phyloP scores from a whole-genome alignment of 1,140 invertebrate species.

The Rhagoletis pomonella region DNA sequence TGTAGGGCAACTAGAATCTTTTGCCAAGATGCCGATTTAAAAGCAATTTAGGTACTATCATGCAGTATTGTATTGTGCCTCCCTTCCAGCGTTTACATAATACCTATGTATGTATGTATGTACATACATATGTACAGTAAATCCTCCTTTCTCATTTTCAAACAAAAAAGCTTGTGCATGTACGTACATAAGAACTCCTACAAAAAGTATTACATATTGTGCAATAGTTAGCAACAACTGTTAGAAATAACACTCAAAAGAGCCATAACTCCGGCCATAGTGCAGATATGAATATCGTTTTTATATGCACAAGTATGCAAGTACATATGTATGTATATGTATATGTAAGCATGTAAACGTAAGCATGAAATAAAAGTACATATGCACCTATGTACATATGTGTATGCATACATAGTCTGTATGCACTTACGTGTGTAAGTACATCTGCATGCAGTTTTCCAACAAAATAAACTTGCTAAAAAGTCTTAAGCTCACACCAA shows the following conservation, averaged over 20 bases:
- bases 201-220: constrained; percentile 36
- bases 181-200: constrained; percentile 38
- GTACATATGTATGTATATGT: background rate
- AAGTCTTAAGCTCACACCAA: constrained; percentile 44
- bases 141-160: constrained; percentile 1
- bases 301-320: background rate
- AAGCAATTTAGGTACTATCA: too few species aligned
- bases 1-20: too few species aligned
- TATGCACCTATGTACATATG: constrained; percentile 7
- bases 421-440: background rate
- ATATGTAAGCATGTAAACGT: background rate
- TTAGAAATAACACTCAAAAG: constrained; percentile 18
- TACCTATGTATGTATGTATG: background rate
- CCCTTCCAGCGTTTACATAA: too few species aligned
- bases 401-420: background rate
- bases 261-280: background rate
- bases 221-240: constrained; percentile 27
- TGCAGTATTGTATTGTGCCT: too few species aligned
- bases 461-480: constrained; percentile 39
- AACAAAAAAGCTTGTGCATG: constrained; percentile 21
- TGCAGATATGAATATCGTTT: constrained; percentile 34
- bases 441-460: constrained; percentile 17
- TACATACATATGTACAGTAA: background rate
- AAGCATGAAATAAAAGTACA: constrained; percentile 6
- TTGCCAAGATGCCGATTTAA: too few species aligned